Evolutionary conservation across 1,140 invertebrate species (phyloP).

Genomic region (Coenobita brevimanus): DNA sequence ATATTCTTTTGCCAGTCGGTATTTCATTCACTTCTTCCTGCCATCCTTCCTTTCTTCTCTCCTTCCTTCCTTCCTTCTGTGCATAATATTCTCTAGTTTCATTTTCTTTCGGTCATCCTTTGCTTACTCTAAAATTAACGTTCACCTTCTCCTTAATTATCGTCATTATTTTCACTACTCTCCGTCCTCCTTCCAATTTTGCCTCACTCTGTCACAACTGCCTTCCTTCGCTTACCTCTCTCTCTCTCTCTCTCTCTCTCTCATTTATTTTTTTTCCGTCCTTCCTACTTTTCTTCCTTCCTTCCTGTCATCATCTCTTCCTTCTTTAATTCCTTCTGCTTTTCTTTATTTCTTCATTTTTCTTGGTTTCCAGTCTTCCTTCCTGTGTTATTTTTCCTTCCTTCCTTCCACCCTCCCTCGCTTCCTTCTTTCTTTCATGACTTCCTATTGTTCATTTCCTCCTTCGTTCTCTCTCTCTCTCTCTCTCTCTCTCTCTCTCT

Average conservation of each 20-base stretch:
- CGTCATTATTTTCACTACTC: neutral
- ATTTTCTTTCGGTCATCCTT: no score
- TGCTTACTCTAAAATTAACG: no score
- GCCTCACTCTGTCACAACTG: neutral
- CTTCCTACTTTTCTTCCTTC: neutral
- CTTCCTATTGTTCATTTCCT: no score
- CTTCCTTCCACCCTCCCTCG: neutral
- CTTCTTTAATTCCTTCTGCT: neutral
- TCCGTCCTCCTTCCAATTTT: neutral
- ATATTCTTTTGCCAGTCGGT: neutral
- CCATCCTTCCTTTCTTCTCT: neutral
- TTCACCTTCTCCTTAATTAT: no score
- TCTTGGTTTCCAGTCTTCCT: neutral
- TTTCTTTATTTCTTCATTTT: neutral
- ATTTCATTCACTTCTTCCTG: neutral
- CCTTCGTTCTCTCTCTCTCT: no score
- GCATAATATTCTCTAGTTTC: no score
- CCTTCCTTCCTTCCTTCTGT: no score
- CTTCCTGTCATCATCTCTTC: neutral
- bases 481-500: no score
- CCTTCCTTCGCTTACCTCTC: neutral
- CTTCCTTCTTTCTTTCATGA: neutral
- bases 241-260: neutral
- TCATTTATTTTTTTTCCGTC: neutral
- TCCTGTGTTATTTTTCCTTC: neutral